Percentiles rank a stretch among this genome's conserved stretches.
Evolutionary conservation across 2,888 invertebrate genomes (phyloP).

Genomic region (Tetranychus piercei): DNA sequence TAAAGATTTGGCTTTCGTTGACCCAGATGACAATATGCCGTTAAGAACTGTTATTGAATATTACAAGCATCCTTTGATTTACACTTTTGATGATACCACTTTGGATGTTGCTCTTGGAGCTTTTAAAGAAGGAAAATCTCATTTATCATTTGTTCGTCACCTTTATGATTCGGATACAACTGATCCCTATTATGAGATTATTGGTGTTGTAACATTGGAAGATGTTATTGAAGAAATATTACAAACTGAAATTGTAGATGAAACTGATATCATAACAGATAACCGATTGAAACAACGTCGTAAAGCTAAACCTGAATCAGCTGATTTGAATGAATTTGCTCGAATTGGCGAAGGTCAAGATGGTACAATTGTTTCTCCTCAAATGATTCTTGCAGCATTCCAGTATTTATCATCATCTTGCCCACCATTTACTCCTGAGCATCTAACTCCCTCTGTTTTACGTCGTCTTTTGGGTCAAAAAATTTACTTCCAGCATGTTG

Average conservation of each 20-base stretch:
- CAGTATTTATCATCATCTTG: constrained; percentile 5
- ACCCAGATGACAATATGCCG: constrained; percentile 91
- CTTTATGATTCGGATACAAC: constrained; percentile 32
- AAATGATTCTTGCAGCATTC: constrained; percentile 7
- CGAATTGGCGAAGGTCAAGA: constrained; percentile 4
- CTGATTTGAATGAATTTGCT: neutral
- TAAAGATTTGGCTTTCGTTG: constrained; percentile 92
- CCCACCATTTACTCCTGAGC: neutral
- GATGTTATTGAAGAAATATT: constrained; percentile 40
- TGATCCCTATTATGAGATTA: constrained; percentile 32
- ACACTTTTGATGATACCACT: constrained; percentile 86
- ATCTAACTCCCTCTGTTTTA: neutral
- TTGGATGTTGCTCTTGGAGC: constrained; percentile 85
- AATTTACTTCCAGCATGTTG: constrained; percentile 9
- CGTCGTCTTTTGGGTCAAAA: neutral
- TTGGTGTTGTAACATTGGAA: constrained; percentile 39
- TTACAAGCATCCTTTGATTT: constrained; percentile 86
- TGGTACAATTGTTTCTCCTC: constrained; percentile 5
- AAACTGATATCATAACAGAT: constrained; percentile 36
- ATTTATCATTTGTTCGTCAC: constrained; percentile 37
- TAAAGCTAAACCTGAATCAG: constrained; percentile 11
- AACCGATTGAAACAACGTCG: constrained; percentile 23
- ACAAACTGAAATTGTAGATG: constrained; percentile 40
- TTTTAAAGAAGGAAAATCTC: constrained; percentile 56
- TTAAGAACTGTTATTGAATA: constrained; percentile 79